Evolutionary conservation across 2,113 vertebrate species (phyloP).

Genomic region (Crotophaga sulcirostris): DNA sequence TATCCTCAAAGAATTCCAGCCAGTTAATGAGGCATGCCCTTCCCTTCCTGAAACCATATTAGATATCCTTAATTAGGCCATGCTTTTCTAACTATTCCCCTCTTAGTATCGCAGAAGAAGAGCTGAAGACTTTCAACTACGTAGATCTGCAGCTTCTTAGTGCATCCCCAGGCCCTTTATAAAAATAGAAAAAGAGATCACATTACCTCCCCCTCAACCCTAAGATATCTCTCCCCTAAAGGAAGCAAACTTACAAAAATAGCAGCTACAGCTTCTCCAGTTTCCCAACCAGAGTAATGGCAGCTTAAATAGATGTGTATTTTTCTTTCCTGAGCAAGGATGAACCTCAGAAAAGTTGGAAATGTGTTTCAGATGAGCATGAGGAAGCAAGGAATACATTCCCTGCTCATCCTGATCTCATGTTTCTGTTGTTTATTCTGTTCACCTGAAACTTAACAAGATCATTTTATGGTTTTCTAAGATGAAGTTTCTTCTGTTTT

Average conservation of each 20-base stretch:
- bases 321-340: conserved; percentile 32
- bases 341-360: conserved; percentile 1
- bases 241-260: conserved; percentile 66
- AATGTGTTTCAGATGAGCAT: conserved; percentile 22
- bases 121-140: conserved; percentile 61
- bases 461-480: background rate
- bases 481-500: background rate
- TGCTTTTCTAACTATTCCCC: conserved; percentile 67
- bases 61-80: conserved; percentile 75
- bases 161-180: conserved; percentile 65
- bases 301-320: conserved; percentile 22
- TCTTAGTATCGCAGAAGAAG: conserved; percentile 57
- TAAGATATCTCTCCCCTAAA: conserved; percentile 53
- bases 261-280: conserved; percentile 39
- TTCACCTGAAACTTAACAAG: conserved; percentile 20
- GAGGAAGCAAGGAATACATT: background rate
- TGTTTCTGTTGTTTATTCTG: conserved; percentile 5
- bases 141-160: conserved; percentile 48
- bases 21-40: conserved; percentile 71
- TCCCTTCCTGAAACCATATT: conserved; percentile 72
- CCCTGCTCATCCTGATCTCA: background rate
- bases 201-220: conserved; percentile 48
- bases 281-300: conserved; percentile 40
- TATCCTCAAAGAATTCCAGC: conserved; percentile 72
- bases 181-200: conserved; percentile 70